Evolutionary conservation across 2,797 vertebrate species (phyloP).

Genomic region (Takifugu rubripes): DNA sequence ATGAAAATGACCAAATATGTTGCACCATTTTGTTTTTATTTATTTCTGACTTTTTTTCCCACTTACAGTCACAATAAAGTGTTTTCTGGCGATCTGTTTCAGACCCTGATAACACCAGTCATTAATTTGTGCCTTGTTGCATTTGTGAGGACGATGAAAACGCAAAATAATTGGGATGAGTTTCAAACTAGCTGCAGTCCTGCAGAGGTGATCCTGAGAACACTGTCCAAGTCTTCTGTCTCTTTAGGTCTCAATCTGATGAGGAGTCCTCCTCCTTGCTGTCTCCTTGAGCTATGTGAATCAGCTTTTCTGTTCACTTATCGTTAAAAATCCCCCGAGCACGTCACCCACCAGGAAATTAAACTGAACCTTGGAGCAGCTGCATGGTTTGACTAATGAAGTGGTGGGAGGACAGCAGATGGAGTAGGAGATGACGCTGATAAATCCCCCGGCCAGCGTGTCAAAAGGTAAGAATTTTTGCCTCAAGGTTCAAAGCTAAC

Average conservation of each 20-base stretch:
- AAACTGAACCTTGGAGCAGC: conserved; percentile 29
- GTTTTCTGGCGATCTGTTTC: background rate
- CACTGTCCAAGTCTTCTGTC: too few relatives aligned
- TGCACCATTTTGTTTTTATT: conserved; percentile 41
- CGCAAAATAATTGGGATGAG: too few relatives aligned
- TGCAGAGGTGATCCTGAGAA: too few relatives aligned
- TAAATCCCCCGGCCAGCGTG: conserved; percentile 9
- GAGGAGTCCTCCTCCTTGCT: too few relatives aligned
- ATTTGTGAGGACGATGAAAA: too few relatives aligned
- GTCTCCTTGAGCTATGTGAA: background rate
- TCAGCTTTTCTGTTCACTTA: conserved; percentile 18
- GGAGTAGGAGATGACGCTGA: too few relatives aligned
- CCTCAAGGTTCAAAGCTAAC: background rate
- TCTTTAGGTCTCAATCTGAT: too few relatives aligned
- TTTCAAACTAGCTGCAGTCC: too few relatives aligned
- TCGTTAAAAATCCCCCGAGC: conserved; percentile 42
- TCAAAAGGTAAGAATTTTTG: conserved; percentile 27
- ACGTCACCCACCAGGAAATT: conserved; percentile 55
- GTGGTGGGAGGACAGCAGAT: background rate
- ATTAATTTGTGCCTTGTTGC: background rate
- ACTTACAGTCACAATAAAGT: conserved; percentile 60
- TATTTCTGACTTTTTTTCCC: conserved; percentile 47
- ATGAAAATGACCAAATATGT: conserved; percentile 53
- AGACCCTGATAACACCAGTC: too few relatives aligned
- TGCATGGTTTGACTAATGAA: conserved; percentile 34